These are phyloP conservation scores for Nemapogon koenigi DNA, from an alignment of 2,888 invertebrate species.

Conservation along the genomic window DNA sequence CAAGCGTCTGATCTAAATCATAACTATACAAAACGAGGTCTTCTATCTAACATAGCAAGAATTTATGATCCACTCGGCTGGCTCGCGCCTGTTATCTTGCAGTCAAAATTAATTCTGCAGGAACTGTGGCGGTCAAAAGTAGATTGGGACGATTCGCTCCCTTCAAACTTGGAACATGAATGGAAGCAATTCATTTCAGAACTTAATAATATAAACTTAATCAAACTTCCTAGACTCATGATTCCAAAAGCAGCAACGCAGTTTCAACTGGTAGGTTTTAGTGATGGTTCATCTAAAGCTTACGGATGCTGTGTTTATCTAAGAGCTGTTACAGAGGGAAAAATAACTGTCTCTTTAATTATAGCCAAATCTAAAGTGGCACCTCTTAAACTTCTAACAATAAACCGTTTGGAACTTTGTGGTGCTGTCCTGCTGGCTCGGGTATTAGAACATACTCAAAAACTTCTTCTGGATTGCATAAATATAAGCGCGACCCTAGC, in stretches of 20 bases:
- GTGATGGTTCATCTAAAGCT: too few relatives aligned
- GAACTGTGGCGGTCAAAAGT: slow-evolving; percentile 13
- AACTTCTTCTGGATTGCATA: background rate
- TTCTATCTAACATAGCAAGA: slow-evolving; percentile 9
- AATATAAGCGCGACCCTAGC: background rate
- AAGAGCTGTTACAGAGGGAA: background rate
- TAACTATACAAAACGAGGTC: too few relatives aligned
- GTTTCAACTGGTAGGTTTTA: slow-evolving; percentile 4
- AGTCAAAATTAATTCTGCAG: slow-evolving; percentile 15
- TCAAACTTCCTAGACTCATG: background rate
- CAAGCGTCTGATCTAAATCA: too few relatives aligned
- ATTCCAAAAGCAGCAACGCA: background rate
- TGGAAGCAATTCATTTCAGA: slow-evolving; percentile 9
- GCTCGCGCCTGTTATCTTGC: too few relatives aligned
- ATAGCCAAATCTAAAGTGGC: too few relatives aligned
- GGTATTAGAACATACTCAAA: background rate
- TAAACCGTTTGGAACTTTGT: slow-evolving; percentile 9
- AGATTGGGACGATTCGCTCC: slow-evolving; percentile 14
- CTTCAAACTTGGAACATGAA: slow-evolving; percentile 3
- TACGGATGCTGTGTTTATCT: slow-evolving; percentile 9
- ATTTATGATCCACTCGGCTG: too few relatives aligned
- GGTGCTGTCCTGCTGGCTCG: too few relatives aligned
- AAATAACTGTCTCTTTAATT: background rate
- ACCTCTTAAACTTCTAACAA: slow-evolving; percentile 5
- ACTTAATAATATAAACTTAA: background rate